Evolutionary conservation across 2,113 vertebrate species (phyloP), one percentile per base, ranked within the genome.

Genomic region (Bubo bubo): DNA sequence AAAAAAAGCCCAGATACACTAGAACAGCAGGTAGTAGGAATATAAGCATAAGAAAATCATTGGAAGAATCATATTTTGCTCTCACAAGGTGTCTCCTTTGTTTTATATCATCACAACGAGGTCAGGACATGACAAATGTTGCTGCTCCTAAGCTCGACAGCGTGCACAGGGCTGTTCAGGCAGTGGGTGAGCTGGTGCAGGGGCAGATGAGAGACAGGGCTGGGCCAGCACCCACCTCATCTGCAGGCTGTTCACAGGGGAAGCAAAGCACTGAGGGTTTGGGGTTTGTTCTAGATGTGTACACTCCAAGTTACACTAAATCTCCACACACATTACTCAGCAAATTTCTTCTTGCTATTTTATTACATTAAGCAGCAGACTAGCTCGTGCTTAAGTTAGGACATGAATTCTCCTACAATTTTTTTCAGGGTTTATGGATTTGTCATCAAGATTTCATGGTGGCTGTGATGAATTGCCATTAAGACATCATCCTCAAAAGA

Each of bases 381-480:
- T 87, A 67, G 35, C n/a, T 86, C 39, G 14, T 83, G 67, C 79
- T 90, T 96, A 93, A 98, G 96, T 94, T 95, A 85, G 82, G n/a
- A 95, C 79, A 93, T 81, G 23, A 96, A 93, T 97, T 97, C 86
- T 41, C 72, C 59, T 86, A 15, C 32, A 94, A 53, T 91, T 53
- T 88, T 95, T 84, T 94, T 86, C 73, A 84, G 32, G 15, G 37
- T 95, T 83, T 95, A 82, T 93, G 63, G 68, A 83, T 80, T 94
- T 97, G 86, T 97, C 96, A 83, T 87, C 47, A 88, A 96, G 77
- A 95, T 95, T 92, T 97, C 79, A 80, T 79, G 88, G 62, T 88
- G 93, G 49, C 39, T 63, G 26, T 87, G 88, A 97, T 95, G 67
- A 94, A 96, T 71, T 88, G 37, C 58, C 85, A 85, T 90, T 86